A percentile compares a stretch with the other conserved stretches of the same genome.
Conservation (phyloP, 2,113 vertebrate genomes). For the Trichechus manatus region DNA sequence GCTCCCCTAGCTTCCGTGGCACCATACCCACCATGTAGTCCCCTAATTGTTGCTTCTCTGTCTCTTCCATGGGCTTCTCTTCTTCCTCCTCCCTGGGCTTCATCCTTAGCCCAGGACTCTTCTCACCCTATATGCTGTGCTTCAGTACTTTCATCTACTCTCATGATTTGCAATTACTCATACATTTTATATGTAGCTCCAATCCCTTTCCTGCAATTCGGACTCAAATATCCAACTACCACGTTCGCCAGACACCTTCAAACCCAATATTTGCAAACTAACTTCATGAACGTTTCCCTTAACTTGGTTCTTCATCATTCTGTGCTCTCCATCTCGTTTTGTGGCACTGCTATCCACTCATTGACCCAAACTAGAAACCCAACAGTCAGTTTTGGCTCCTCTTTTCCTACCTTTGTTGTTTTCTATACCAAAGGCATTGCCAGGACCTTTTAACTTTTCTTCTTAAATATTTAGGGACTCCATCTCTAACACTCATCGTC, state of each 20-base stretch:
- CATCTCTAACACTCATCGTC: background rate
- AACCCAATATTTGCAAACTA: background rate
- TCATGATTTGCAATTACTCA: background rate
- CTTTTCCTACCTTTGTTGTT: background rate
- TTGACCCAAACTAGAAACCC: background rate
- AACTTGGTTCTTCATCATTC: background rate
- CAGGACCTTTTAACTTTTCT: background rate
- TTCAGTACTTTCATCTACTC: too few species aligned
- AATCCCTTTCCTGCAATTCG: background rate
- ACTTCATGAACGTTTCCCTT: background rate
- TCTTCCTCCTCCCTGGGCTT: background rate
- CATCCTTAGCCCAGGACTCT: background rate
- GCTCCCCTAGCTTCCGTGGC: background rate
- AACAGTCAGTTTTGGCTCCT: background rate
- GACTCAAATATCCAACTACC: background rate
- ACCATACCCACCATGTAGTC: too few species aligned
- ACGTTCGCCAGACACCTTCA: background rate
- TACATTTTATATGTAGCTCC: background rate
- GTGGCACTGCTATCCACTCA: rapidly evolving
- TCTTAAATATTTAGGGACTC: background rate
- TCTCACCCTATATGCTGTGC: background rate
- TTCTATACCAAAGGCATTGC: background rate
- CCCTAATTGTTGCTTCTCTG: background rate
- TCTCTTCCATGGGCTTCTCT: background rate
- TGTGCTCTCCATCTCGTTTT: background rate